Evolutionary conservation across 2,888 invertebrate genomes (phyloP).

Genomic region (Himalopsyche tibetana): DNA sequence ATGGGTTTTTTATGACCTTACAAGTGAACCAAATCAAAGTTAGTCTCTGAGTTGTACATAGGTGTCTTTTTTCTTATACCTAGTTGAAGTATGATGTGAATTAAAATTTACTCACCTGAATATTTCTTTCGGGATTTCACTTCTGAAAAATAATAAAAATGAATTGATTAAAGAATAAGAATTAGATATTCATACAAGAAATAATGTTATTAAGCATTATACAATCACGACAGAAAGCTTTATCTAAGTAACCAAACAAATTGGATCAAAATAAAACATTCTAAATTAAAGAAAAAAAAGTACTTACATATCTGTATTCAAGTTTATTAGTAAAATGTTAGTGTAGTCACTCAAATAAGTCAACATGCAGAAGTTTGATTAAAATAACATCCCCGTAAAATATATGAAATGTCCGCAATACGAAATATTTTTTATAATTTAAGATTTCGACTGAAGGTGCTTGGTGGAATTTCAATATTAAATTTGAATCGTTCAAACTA

Average conservation of each 20-base stretch:
- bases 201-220: neutral
- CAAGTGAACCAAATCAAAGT: neutral
- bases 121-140: constrained; percentile 85
- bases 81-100: constrained; percentile 11
- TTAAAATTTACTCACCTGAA: constrained; percentile 76
- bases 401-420: neutral
- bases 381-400: no score
- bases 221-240: neutral
- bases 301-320: constrained; percentile 39
- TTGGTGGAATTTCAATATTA: no score
- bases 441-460: no score
- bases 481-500: no score
- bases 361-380: no score
- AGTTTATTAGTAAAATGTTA: constrained; percentile 17
- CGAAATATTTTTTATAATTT: neutral
- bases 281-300: neutral
- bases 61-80: no score
- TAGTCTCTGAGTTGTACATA: no score
- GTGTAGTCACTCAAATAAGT: neutral
- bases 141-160: constrained; percentile 76
- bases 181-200: neutral
- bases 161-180: neutral
- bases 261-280: neutral
- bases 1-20: neutral
- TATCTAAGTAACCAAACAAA: no score